These are phyloP conservation scores for Lepidonotus clava DNA, from an alignment of 2,888 invertebrate genomes.

Conservation along the genomic window DNA sequence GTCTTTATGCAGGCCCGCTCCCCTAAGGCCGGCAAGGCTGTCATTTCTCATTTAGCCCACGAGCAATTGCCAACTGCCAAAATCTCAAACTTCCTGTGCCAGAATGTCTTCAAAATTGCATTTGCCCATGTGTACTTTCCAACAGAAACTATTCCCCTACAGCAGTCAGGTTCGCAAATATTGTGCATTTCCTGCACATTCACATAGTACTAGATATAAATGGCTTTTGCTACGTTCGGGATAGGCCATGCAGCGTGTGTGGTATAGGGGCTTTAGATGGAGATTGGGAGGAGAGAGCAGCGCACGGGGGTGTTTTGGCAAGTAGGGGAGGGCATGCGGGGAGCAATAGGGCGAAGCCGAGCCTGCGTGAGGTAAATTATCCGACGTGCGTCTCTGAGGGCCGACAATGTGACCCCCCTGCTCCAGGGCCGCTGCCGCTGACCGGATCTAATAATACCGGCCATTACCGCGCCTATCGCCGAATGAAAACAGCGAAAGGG, in stretches of 20 bases:
- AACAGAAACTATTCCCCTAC: too few relatives aligned
- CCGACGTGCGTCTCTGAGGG: background rate
- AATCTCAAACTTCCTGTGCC: too few relatives aligned
- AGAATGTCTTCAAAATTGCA: too few relatives aligned
- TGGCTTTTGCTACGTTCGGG: too few relatives aligned
- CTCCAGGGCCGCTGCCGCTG: constrained; percentile 22
- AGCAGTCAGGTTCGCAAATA: too few relatives aligned
- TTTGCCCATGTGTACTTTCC: too few relatives aligned
- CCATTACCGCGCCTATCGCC: constrained; percentile 44
- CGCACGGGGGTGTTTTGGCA: background rate
- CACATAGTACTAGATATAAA: too few relatives aligned
- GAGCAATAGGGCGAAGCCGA: background rate
- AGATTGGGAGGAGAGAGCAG: background rate
- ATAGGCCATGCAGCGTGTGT: background rate
- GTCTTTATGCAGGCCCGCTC: background rate
- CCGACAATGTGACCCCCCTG: constrained; percentile 17
- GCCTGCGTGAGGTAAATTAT: constrained; percentile 41
- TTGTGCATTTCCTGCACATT: too few relatives aligned
- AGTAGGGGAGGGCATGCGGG: background rate
- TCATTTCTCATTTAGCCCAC: constrained; percentile 8
- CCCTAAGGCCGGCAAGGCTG: background rate
- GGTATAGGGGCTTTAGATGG: background rate
- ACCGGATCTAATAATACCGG: constrained; percentile 46
- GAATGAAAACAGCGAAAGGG: constrained; percentile 47
- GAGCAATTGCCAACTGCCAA: background rate